These are phyloP conservation scores for Tipula helvola DNA, from an alignment of 2,888 invertebrate species.

Conservation along the genomic window DNA sequence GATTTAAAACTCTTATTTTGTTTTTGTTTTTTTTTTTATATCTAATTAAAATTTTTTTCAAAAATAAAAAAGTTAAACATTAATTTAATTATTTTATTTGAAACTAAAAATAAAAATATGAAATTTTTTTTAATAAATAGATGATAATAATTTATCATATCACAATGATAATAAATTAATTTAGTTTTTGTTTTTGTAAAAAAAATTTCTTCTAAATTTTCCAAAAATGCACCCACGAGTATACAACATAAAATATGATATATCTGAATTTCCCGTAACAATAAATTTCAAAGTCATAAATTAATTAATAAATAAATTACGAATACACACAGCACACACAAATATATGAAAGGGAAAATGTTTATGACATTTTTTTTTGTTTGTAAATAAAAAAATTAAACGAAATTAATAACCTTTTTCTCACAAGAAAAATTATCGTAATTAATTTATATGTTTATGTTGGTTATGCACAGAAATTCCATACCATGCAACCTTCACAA, in stretches of 20 bases:
- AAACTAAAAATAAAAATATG: background rate
- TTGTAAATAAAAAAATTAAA: background rate
- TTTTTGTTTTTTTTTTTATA: background rate
- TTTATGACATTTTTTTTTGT: background rate
- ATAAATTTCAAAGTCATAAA: constrained; percentile 6
- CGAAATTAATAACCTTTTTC: background rate
- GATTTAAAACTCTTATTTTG: background rate
- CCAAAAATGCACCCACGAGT: background rate
- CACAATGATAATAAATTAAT: background rate
- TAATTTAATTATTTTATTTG: background rate
- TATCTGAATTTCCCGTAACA: background rate
- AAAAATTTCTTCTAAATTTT: background rate
- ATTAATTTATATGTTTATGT: background rate
- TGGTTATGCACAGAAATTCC: background rate
- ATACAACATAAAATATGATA: background rate
- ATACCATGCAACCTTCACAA: background rate
- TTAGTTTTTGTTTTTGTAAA: background rate
- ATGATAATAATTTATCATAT: background rate
- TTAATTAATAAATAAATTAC: background rate
- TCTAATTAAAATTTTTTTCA: background rate
- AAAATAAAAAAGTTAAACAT: background rate
- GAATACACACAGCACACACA: background rate
- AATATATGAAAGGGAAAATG: background rate
- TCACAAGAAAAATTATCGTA: background rate
- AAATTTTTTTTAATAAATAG: background rate